A percentile compares a stretch with the other conserved stretches of the same genome.
Evolutionary conservation across 2,113 vertebrate genomes (phyloP).

Genomic region (Hydrolagus affinis): DNA sequence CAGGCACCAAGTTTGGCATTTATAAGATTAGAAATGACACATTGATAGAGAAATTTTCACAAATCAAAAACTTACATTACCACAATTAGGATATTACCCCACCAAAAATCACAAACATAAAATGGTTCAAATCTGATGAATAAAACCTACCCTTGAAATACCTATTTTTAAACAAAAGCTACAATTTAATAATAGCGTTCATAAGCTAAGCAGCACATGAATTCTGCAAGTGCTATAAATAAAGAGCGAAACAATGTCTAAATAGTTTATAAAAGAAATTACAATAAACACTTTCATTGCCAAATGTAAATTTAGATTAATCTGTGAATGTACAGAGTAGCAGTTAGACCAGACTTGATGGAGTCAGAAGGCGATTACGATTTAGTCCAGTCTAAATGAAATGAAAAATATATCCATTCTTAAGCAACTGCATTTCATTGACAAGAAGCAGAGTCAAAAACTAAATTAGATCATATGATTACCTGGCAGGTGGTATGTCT

Average conservation of each 20-base stretch:
- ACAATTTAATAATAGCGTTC: not conserved
- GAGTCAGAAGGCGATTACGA: not conserved
- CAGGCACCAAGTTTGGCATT: too few species aligned
- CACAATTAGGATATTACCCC: too few species aligned
- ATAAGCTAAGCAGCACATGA: not conserved
- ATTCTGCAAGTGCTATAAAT: not conserved
- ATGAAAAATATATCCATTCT: not conserved
- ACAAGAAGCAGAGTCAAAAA: not conserved
- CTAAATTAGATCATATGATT: not conserved
- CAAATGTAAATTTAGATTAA: conserved; percentile 1
- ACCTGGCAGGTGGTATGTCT: not conserved
- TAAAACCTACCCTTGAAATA: not conserved
- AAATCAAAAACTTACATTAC: too few species aligned
- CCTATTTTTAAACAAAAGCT: not conserved
- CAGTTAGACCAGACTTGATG: not conserved
- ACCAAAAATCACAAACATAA: too few species aligned
- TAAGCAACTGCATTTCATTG: not conserved
- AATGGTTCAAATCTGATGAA: not conserved
- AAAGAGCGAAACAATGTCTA: not conserved
- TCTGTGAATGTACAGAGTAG: not conserved
- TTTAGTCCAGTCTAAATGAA: not conserved
- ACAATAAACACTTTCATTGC: not conserved
- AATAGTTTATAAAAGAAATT: conserved; percentile 13
- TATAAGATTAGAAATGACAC: too few species aligned
- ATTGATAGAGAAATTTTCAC: too few species aligned